Base-by-base conservation (phyloP, 2,888 invertebrate genomes). In the Amitus sp. region DNA sequence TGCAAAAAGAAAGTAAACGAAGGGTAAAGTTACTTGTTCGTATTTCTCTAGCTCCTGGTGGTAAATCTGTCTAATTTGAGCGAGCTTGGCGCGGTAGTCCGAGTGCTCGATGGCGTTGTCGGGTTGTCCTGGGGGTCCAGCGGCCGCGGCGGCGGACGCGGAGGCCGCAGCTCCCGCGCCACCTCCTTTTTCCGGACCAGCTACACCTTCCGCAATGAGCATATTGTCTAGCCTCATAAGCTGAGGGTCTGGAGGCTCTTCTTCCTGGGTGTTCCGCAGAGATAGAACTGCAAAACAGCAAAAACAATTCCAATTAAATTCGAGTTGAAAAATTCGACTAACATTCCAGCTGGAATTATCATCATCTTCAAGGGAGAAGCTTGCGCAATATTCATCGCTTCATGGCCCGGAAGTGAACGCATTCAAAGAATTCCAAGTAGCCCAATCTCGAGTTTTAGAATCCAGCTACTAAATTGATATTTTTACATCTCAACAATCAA, bases 11-110 rank as follows among this genome's bases (percentile, higher is more conserved):
- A n/a, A n/a, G n/a, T n/a, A n/a, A n/a, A n/a, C n/a, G n/a, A n/a
- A n/a, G n/a, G n/a, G n/a, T n/a, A n/a, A n/a, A n/a, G n/a, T n/a
- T 69, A 89, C 89, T 86, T 98, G 98, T 86, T 99, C 98, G 82
- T 99, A 99, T 87, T 99, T 99, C 85, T 98, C 97, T 78, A 99
- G 85, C 85, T 99, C 99, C 84, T 97, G 96, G 84, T 98, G 98
- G 85, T 99, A 99, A 76, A 99, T 98, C 85, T 96, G 95, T 63
- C 99, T 89, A 82, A 99, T 99, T 86, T 99, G 98, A 10, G 96
- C 95, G 76, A 99, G 87, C 85, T 99, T 99, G 74, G 97, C 97
- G 75, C 98, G 90, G 86, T 99, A 99, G 85, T 99, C 99, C 62
- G 98, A 97, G 85, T 99, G 98, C 85, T 99, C 99, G 82, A 97